Base-by-base conservation (phyloP, 2,888 invertebrate genomes). In the Mongoloraphidia duomilia region DNA sequence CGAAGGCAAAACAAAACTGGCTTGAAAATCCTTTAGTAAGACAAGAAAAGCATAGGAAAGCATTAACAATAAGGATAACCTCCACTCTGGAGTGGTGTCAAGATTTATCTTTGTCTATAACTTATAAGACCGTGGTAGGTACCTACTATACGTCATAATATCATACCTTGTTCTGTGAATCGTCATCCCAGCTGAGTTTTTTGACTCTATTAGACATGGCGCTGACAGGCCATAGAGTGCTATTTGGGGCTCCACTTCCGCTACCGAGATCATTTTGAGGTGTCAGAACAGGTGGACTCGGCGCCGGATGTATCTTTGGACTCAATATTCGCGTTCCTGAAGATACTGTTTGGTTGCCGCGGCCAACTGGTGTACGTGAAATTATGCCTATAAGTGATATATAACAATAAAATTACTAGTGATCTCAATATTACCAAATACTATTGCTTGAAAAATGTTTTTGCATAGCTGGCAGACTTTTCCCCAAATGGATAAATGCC, bases 101-200 rank as follows among this genome's bases (percentile, higher is more conserved):
- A 17, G 17, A 17, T 4, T 4, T 17, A 4, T 17, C n/a, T n/a
- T n/a, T n/a, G n/a, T n/a, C n/a, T n/a, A n/a, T 38, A 3, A 38
- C 11, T 38, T 4, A 38, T 11, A 38, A 38, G 12, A 6, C 38
- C 12, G 6, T 4, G n/a, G 34, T 11, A 17, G 4, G n/a, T 44
- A 34, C 34, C 3, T 34, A 2, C 5, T n/a, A 2, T 2, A 2
- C 6, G 33, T 34, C 8, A n/a, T n/a, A 3, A 14, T 34, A 13
- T 26, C 17, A 26, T 46, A 49, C 50, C 52, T 47, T 55, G 64
- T 65, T 63, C 62, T 65, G 54, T 64, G 52, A 51, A 51, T 71
- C 80, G 62, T 84, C 83, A 58, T 80, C 81, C 84, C 84, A 88
- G 64, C 83, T 84, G 46, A 87, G 72, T 61, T 85, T 84, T 68